Base-by-base conservation (phyloP, 2,113 vertebrate species). In the Ptilorrhoa leucosticta region DNA sequence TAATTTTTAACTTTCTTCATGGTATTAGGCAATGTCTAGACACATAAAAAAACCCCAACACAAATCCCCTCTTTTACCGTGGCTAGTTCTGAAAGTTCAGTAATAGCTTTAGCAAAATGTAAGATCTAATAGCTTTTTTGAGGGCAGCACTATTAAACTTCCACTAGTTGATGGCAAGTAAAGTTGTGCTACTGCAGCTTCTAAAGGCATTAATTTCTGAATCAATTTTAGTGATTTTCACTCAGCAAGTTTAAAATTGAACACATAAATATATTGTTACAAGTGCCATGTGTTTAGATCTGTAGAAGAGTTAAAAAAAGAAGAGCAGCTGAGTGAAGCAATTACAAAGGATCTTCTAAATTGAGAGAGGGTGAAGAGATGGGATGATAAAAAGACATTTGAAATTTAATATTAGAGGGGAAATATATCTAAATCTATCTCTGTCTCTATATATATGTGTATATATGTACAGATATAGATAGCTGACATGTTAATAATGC, bases 21-120 rank as follows among this genome's bases (percentile, higher is more conserved):
- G 66, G 53, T 91, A 96, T 97, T 98, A 98, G 95, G 73, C 93
- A 97, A 97, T 76, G 96, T 98, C 97, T 98, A 97, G 97, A 97
- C 97, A 89, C 70, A 50, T 16, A 37, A 20, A 75, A 53, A 40
- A n/a, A 31, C 18, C 1, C 0, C 2, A 65, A 27, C 0, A 1
- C 42, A 72, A 35, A 3, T 4, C 9, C 6, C 4, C 13, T 65
- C 44, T 94, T 94, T 95, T 89, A 84, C 22, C 81, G 63, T 54
- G 58, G 44, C 53, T 90, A 57, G 10, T 31, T 93, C 48, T 88
- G 82, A 83, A 77, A 91, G 27, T 58, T 71, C 14, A 86, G 78
- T 84, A 93, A 91, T 70, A 87, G 64, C 91, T 91, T 91, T 83
- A 83, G 45, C 40, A 83, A 84, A 90, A 27, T 47, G 1, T 45